Evolutionary conservation across 2,888 invertebrate genomes (phyloP), one percentile per base, ranked within the genome.

Genomic region (Fissipunctia ypsillon): DNA sequence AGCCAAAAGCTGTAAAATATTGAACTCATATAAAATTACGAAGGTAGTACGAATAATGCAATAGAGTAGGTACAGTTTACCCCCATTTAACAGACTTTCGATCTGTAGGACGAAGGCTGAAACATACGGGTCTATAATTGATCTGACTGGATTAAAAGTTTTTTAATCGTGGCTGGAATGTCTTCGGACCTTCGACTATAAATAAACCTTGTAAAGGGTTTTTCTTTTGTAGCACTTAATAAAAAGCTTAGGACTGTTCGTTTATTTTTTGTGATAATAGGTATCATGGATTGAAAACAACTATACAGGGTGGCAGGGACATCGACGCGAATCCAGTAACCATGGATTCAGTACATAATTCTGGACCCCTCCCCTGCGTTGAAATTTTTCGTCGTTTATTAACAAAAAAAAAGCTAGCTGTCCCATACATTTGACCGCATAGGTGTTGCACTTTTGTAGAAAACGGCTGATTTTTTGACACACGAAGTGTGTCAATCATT

Each of bases 61-160:
- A 64, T 52, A 22, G 28, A 64, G 45, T 43, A 60, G 16, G 12
- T 50, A 22, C 52, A 38, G n/a, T 45, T 75, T 81, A 81, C 78
- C 76, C 77, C 57, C 73, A 67, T 83, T 68, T 76, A 72, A 64
- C 52, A 64, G 59, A 84, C 87, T 85, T 88, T 86, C 85, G 48
- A 85, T 79, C 67, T n/a, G n/a, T 76, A 76, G 50, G 60, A 74
- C 66, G 43, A 65, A 71, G 22, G 12, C 60, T 63, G 9, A 81
- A 76, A 86, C 78, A 88, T 72, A 88, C 80, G 66, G 64, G 1
- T 14, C 1, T 0, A 1, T 4, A 77, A 59, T 81, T 69, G 64
- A 60, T 10, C 43, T 14, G 16, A 52, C 19, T 19, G 6, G 16
- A 45, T 10, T 25, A 35, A 12, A 6, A 43, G 10, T 28, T n/a